phyloP scores from a whole-genome alignment of 2,888 invertebrate genomes.

The Drosophila imparisetae region DNA sequence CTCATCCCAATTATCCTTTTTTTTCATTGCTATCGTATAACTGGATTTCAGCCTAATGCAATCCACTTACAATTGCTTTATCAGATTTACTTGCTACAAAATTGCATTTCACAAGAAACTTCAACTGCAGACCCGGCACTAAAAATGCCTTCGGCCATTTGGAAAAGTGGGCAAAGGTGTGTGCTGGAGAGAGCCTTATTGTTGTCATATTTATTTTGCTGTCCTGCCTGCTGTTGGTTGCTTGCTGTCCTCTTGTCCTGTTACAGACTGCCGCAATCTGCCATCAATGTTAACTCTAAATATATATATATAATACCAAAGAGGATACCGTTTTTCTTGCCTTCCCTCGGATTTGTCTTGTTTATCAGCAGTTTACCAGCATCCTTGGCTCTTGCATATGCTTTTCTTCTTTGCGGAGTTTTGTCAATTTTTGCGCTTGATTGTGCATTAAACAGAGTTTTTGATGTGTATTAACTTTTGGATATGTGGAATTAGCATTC shows the following conservation, averaged over 20 bases:
- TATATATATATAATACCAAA: conserved; percentile 25
- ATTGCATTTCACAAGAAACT: conserved; percentile 66
- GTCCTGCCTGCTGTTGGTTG: conserved; percentile 23
- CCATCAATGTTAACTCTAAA: conserved; percentile 57
- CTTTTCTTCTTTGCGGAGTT: conserved; percentile 28
- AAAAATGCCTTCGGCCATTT: conserved; percentile 45
- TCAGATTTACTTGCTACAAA: conserved; percentile 68
- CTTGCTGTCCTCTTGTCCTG: conserved; percentile 17
- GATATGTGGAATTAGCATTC: conserved; percentile 27
- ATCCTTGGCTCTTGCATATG: conserved; percentile 48
- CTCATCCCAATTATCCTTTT: conserved; percentile 17
- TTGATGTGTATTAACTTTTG: conserved; percentile 39
- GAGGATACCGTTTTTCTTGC: conserved; percentile 24
- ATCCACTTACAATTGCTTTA: conserved; percentile 66
- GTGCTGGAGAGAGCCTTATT: conserved; percentile 41
- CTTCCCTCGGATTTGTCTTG: conserved; percentile 33
- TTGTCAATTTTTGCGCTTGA: conserved; percentile 45
- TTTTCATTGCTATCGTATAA: conserved; percentile 21
- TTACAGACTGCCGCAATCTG: conserved; percentile 57
- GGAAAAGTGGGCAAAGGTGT: conserved; percentile 32
- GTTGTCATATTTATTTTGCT: conserved; percentile 62
- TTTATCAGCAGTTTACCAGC: conserved; percentile 56
- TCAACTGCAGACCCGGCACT: conserved; percentile 55
- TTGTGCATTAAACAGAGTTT: conserved; percentile 47
- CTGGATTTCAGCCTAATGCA: conserved; percentile 58